phyloP scores from a whole-genome alignment of 2,797 vertebrate species.

The Amblyraja radiata region DNA sequence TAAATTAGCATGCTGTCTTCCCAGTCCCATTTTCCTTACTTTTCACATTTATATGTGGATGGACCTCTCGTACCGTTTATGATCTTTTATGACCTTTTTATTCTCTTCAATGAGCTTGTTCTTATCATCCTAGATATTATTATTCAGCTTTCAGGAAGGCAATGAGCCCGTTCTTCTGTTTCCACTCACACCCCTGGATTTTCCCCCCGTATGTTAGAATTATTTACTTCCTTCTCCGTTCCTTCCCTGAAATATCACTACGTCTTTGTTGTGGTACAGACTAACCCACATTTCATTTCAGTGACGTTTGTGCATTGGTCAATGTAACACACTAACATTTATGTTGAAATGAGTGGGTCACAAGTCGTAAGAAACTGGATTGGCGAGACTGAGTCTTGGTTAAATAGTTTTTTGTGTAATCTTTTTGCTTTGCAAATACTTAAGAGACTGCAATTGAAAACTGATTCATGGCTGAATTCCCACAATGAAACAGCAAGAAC shows the following conservation, averaged over 20 bases:
- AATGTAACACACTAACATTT: not conserved
- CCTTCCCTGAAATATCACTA: not conserved
- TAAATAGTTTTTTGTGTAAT: not conserved
- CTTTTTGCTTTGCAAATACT: not conserved
- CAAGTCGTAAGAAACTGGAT: not conserved
- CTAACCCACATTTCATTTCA: not conserved
- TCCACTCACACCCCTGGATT: not conserved
- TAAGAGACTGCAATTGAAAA: not conserved
- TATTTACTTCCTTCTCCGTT: not conserved
- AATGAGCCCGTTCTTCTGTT: not conserved
- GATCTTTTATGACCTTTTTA: not conserved
- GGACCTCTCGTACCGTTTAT: not conserved
- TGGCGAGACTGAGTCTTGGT: not conserved
- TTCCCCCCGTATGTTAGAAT: not conserved
- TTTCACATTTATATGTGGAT: not conserved
- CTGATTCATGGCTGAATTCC: not conserved
- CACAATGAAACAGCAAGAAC: not conserved
- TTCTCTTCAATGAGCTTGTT: not conserved
- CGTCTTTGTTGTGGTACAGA: not conserved
- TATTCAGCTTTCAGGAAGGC: not conserved
- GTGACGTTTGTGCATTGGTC: not conserved
- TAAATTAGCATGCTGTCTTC: not conserved
- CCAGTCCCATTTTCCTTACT: not conserved
- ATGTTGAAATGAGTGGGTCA: not conserved
- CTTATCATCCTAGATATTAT: not conserved